Evolutionary conservation across 2,113 vertebrate species (phyloP).

Genomic region (Cyrtonyx montezumae): DNA sequence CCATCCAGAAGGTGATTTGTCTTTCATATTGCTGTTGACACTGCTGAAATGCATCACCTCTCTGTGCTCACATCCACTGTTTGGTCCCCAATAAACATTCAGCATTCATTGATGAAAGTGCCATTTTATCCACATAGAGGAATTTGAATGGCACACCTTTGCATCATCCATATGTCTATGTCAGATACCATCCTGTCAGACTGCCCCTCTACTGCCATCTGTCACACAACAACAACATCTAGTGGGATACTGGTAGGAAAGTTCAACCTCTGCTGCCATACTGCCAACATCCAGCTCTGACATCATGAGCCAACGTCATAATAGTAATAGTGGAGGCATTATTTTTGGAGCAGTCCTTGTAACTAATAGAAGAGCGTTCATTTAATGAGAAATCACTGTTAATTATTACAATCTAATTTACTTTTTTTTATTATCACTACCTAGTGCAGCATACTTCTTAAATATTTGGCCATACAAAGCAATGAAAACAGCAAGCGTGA

Average conservation of each 20-base stretch:
- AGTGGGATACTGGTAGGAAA: background rate
- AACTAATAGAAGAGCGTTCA: background rate
- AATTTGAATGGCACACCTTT: background rate
- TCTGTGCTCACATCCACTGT: background rate
- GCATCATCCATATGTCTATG: background rate
- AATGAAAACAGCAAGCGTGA: rapidly evolving
- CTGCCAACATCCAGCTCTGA: no score
- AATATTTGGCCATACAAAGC: rapidly evolving
- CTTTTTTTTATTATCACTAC: background rate
- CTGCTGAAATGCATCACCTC: background rate
- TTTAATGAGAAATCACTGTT: background rate
- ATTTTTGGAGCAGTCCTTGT: background rate
- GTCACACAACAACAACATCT: background rate
- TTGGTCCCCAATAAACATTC: background rate
- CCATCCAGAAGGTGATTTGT: background rate
- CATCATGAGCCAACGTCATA: no score
- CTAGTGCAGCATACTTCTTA: rapidly evolving
- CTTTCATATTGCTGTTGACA: background rate
- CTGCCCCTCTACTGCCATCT: background rate
- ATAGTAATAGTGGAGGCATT: background rate
- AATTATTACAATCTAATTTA: background rate
- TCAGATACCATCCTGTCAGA: background rate
- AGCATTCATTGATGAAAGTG: background rate
- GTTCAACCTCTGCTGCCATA: background rate
- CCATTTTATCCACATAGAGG: background rate